Evolutionary conservation across 2,113 vertebrate species (phyloP).

Genomic region (Chaetodon auriga): DNA sequence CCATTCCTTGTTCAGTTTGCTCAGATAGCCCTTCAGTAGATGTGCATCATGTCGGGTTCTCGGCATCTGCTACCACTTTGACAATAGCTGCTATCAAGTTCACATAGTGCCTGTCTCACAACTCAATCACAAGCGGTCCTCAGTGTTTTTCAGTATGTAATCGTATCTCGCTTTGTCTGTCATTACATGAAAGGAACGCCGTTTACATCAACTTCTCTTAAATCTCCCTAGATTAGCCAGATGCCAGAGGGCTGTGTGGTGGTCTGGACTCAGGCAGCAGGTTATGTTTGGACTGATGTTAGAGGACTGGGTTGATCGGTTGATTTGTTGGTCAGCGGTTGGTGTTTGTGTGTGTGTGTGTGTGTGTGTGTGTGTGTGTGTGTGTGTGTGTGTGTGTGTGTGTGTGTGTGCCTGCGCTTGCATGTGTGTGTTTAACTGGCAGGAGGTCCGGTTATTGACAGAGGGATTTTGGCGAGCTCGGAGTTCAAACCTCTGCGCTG

Average conservation of each 20-base stretch:
- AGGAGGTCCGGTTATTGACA: constrained; percentile 78
- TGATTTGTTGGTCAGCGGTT: constrained; percentile 56
- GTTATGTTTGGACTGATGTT: constrained; percentile 72
- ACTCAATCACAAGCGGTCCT: constrained; percentile 16
- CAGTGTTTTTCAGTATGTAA: constrained; percentile 18
- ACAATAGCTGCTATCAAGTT: background rate
- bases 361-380: constrained; percentile 56
- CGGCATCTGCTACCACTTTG: background rate
- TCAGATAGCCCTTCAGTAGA: background rate
- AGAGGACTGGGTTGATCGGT: constrained; percentile 10
- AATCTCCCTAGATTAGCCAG: constrained; percentile 69
- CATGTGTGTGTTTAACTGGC: constrained; percentile 66
- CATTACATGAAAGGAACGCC: constrained; percentile 45
- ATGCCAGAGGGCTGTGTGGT: constrained; percentile 54
- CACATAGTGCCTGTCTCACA: constrained; percentile 3
- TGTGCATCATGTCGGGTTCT: background rate
- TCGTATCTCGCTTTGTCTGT: constrained; percentile 45
- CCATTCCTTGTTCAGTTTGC: no score
- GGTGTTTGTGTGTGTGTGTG: constrained; percentile 50
- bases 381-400: constrained; percentile 56
- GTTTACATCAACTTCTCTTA: constrained; percentile 40
- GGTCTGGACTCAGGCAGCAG: constrained; percentile 51
- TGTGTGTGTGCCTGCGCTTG: constrained; percentile 58
- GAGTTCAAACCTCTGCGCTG: constrained; percentile 76
- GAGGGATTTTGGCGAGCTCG: constrained; percentile 76